Conservation (phyloP, 2,888 invertebrate genomes). For the Apamea monoglypha region DNA sequence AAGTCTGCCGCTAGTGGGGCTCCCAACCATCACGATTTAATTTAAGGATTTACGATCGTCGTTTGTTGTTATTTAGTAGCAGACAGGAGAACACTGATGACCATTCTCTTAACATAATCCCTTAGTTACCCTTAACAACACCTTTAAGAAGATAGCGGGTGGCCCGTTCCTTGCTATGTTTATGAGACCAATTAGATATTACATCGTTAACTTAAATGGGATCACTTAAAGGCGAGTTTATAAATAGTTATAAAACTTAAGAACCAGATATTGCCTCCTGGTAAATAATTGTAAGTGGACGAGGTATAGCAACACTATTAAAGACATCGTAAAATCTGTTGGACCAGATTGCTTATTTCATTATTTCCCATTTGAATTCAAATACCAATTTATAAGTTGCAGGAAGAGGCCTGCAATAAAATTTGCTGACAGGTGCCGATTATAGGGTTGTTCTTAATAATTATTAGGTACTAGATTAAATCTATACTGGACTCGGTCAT, state of each 20-base stretch:
- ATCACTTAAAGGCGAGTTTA: constrained; percentile 25
- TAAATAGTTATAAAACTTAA: constrained; percentile 46
- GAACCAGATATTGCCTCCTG: constrained; percentile 12
- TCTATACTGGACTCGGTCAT: neutral
- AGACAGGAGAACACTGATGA: neutral
- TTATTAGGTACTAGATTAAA: constrained; percentile 4
- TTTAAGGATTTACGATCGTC: neutral
- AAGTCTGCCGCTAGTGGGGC: neutral
- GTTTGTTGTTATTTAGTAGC: constrained; percentile 26
- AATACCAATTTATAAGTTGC: constrained; percentile 38
- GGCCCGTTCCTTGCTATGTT: constrained; percentile 29
- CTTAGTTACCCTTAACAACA: constrained; percentile 22
- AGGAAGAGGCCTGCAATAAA: constrained; percentile 35
- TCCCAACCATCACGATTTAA: constrained; percentile 10
- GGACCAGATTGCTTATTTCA: constrained; percentile 20
- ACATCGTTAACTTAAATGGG: constrained; percentile 34
- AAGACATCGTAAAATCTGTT: constrained; percentile 50
- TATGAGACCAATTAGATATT: constrained; percentile 39
- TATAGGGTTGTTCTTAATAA: constrained; percentile 19
- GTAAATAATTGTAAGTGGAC: constrained; percentile 32
- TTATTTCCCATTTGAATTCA: constrained; percentile 38
- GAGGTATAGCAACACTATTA: constrained; percentile 42
- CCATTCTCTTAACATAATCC: constrained; percentile 13
- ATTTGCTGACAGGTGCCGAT: constrained; percentile 25
- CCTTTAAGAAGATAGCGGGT: constrained; percentile 42